These are phyloP conservation scores for Lethrus apterus DNA, from an alignment of 1,140 invertebrate genomes.

Conservation along the genomic window DNA sequence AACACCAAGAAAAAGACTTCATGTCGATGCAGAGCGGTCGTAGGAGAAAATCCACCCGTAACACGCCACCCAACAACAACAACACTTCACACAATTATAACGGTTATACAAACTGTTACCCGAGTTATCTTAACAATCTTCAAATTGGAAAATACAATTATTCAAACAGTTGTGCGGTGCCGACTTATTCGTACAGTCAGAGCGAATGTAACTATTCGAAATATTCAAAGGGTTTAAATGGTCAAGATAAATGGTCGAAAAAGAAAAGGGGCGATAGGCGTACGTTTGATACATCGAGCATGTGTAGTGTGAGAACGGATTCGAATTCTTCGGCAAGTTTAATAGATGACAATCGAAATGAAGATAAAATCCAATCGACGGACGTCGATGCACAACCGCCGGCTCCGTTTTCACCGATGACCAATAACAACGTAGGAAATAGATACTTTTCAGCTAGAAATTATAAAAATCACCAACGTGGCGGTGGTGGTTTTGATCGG, in stretches of 20 bases:
- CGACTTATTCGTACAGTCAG: too few species aligned
- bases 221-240: too few species aligned
- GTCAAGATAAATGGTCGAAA: slow-evolving; percentile 2
- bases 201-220: too few species aligned
- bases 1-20: slow-evolving; percentile 37
- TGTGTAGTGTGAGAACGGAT: slow-evolving; percentile 27
- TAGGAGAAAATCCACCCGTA: slow-evolving; percentile 17
- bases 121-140: too few species aligned
- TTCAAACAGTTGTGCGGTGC: too few species aligned
- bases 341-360: slow-evolving; percentile 27
- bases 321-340: slow-evolving; percentile 29
- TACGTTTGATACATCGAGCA: slow-evolving; percentile 22
- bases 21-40: slow-evolving; percentile 37
- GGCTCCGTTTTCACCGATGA: slow-evolving; percentile 21
- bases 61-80: slow-evolving; percentile 9
- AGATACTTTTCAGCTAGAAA: background rate
- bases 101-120: slow-evolving; percentile 6
- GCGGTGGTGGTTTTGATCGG: too few species aligned
- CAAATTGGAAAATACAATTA: too few species aligned
- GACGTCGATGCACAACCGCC: slow-evolving; percentile 22
- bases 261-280: slow-evolving; percentile 8
- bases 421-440: slow-evolving; percentile 7
- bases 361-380: slow-evolving; percentile 16
- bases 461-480: too few species aligned
- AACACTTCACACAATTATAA: slow-evolving; percentile 1